Conservation (phyloP, 2,888 invertebrate species). For the Chrysolina oricalcia region DNA sequence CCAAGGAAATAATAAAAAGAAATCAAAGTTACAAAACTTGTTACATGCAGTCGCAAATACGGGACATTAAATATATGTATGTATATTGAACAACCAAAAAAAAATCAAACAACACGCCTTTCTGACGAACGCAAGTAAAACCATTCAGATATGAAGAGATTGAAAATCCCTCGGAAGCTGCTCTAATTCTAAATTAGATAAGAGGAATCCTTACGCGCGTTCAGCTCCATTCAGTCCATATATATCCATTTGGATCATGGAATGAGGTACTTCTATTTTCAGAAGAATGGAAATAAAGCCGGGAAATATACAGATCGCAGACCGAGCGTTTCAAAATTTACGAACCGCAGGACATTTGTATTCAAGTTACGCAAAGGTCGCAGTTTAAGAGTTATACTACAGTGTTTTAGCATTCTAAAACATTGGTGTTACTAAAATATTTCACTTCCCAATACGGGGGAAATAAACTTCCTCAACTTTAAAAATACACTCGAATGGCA, state of each 20-base stretch:
- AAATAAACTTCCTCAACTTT: too few relatives aligned
- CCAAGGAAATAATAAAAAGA: too few relatives aligned
- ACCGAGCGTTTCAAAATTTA: not conserved
- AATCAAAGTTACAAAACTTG: too few relatives aligned
- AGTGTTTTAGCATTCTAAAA: too few relatives aligned
- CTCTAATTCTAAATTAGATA: conserved; percentile 65
- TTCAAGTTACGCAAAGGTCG: too few relatives aligned
- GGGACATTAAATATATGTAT: not conserved
- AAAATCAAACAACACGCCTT: not conserved
- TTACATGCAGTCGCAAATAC: not conserved
- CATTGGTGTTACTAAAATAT: too few relatives aligned
- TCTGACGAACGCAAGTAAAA: conserved; percentile 14
- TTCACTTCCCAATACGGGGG: too few relatives aligned
- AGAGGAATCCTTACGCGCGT: conserved; percentile 58
- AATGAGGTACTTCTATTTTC: conserved; percentile 19
- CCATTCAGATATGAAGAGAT: conserved; percentile 25
- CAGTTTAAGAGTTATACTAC: too few relatives aligned
- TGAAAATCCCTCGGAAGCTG: conserved; percentile 18
- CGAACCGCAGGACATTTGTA: too few relatives aligned
- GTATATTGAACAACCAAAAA: not conserved
- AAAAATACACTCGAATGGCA: too few relatives aligned
- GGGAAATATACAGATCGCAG: not conserved
- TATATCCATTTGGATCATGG: conserved; percentile 32
- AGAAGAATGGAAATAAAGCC: conserved; percentile 13
- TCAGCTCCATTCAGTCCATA: conserved; percentile 19